phyloP scores from a whole-genome alignment of 2,888 invertebrate genomes.

The Xanthorhoe spadicearia region DNA sequence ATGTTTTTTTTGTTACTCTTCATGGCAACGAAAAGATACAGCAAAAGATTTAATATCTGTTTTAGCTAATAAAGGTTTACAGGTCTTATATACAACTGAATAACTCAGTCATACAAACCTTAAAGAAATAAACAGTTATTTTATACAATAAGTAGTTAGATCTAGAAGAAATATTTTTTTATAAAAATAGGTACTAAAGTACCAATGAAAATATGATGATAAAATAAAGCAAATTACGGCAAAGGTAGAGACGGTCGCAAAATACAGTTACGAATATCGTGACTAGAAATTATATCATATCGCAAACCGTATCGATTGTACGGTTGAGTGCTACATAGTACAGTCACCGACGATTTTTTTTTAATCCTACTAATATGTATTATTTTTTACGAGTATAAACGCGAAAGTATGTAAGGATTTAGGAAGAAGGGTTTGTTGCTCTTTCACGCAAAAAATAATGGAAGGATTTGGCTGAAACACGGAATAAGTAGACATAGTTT shows the following conservation, averaged over 20 bases:
- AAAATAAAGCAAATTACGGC: not conserved
- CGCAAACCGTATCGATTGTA: slow-evolving; percentile 48
- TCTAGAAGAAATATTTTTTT: not conserved
- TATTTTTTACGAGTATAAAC: too few species aligned
- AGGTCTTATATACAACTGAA: not conserved
- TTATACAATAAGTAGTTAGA: not conserved
- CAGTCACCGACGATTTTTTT: slow-evolving; percentile 8
- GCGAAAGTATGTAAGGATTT: too few species aligned
- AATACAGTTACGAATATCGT: slow-evolving; percentile 48
- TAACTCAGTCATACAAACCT: not conserved
- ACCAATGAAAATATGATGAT: not conserved
- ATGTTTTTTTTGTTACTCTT: too few species aligned
- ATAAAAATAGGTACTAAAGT: not conserved
- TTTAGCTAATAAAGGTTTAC: not conserved
- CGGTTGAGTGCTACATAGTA: slow-evolving; percentile 34
- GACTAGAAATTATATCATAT: slow-evolving; percentile 39
- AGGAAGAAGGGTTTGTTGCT: too few species aligned
- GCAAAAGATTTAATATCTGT: too few species aligned
- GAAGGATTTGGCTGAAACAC: too few species aligned
- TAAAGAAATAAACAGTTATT: not conserved
- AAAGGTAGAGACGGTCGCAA: slow-evolving; percentile 33
- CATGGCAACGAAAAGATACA: too few species aligned
- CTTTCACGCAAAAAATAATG: too few species aligned
- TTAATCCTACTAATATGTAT: slow-evolving; percentile 1
- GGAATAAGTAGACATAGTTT: too few species aligned